Evolutionary conservation across 2,888 invertebrate genomes (phyloP).

Genomic region (Escarpia spicata): DNA sequence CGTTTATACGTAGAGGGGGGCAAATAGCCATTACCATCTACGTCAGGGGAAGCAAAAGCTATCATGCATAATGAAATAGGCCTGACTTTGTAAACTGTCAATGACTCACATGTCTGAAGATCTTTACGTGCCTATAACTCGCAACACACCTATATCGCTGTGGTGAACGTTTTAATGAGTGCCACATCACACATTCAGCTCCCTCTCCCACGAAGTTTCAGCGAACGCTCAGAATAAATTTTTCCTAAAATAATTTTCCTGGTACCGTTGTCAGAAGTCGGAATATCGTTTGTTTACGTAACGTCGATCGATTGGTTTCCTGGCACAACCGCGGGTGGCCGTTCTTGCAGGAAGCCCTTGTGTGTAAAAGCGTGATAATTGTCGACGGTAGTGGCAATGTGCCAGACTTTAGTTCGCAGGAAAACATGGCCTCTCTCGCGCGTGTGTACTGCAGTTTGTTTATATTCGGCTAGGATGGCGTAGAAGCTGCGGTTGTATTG

Average conservation of each 20-base stretch:
- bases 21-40: too few relatives aligned
- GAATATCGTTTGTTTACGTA: not conserved
- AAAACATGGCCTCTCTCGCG: not conserved
- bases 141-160: too few relatives aligned
- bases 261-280: not conserved
- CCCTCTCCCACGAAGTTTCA: not conserved
- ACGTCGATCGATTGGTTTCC: not conserved
- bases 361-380: not conserved
- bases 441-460: not conserved
- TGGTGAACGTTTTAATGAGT: too few relatives aligned
- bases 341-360: not conserved
- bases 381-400: not conserved
- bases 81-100: too few relatives aligned
- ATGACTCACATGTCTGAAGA: too few relatives aligned
- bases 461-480: slow-evolving; percentile 3
- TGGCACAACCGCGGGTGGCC: not conserved
- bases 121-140: too few relatives aligned
- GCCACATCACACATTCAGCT: too few relatives aligned
- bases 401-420: not conserved
- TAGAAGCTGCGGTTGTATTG: not conserved
- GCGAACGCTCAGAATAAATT: not conserved
- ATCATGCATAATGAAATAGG: too few relatives aligned
- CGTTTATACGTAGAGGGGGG: too few relatives aligned
- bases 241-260: not conserved
- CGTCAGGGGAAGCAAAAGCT: too few relatives aligned